A percentile compares a stretch with the other conserved stretches of the same genome.
phyloP scores from a whole-genome alignment of 1,140 invertebrate genomes.

The Drosophila melanica region DNA sequence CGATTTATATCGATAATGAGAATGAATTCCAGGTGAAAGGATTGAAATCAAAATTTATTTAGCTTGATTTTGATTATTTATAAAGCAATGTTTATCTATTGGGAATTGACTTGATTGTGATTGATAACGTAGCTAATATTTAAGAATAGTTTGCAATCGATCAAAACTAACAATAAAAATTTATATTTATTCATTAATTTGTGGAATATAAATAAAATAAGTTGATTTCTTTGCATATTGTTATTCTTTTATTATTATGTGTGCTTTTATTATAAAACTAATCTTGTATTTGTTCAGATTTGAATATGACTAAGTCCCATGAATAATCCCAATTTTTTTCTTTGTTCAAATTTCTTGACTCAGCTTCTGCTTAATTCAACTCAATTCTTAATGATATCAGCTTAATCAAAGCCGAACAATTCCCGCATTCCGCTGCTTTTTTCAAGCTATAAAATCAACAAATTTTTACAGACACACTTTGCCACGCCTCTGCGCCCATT shows the following conservation, averaged over 20 bases:
- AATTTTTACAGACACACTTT: slow-evolving; percentile 3
- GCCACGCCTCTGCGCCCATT: not conserved
- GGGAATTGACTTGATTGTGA: too few relatives aligned
- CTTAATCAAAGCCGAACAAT: not conserved
- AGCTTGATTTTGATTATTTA: too few relatives aligned
- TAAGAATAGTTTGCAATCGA: too few relatives aligned
- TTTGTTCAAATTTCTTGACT: too few relatives aligned
- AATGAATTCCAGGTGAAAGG: not conserved
- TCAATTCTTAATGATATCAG: slow-evolving; percentile 24
- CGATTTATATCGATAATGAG: slow-evolving; percentile 13
- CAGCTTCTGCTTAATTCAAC: not conserved
- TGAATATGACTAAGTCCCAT: not conserved
- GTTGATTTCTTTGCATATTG: too few relatives aligned
- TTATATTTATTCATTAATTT: too few relatives aligned
- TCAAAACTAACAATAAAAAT: too few relatives aligned
- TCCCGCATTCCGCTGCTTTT: too few relatives aligned
- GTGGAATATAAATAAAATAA: too few relatives aligned
- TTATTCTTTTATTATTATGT: too few relatives aligned
- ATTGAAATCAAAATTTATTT: not conserved
- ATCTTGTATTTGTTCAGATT: not conserved
- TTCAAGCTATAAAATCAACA: not conserved
- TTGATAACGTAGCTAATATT: too few relatives aligned
- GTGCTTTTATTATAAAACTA: not conserved
- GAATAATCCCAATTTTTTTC: not conserved
- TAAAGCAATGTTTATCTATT: too few relatives aligned